A percentile compares a stretch with the other conserved stretches of the same genome.
Evolutionary conservation across 2,113 vertebrate genomes (phyloP).

Genomic region (Corynorhinus townsendii): DNA sequence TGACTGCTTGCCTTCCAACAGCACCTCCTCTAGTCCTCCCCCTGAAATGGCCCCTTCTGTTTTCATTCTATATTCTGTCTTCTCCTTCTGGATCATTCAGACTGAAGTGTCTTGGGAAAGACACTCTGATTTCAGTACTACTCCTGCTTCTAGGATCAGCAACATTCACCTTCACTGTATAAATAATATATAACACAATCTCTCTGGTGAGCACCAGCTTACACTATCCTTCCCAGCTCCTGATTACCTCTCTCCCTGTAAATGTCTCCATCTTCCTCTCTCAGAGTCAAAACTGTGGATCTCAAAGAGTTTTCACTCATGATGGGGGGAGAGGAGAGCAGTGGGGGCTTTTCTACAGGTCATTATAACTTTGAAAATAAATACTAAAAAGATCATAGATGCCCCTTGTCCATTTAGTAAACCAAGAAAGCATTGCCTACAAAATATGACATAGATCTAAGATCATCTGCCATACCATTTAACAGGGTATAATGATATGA

Average conservation of each 20-base stretch:
- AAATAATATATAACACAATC: not conserved
- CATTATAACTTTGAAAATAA: not conserved
- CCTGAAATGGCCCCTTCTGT: not conserved
- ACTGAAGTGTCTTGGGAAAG: not conserved
- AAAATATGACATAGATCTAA: not conserved
- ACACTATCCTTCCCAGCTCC: not conserved
- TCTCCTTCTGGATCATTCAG: slow-evolving; percentile 6
- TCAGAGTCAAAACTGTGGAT: not conserved
- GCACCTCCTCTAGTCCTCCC: not conserved
- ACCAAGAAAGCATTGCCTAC: not conserved
- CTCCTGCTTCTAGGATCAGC: not conserved
- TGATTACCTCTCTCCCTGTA: not conserved
- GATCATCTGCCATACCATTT: not conserved
- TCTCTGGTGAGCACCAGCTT: not conserved
- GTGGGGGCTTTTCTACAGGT: not conserved
- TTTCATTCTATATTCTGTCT: not conserved
- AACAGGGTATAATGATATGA: not conserved
- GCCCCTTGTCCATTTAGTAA: not conserved
- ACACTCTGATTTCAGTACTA: not conserved
- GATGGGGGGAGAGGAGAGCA: not conserved
- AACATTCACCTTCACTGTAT: not conserved
- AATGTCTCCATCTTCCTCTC: not conserved
- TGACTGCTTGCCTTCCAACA: not conserved
- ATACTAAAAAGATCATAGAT: not conserved
- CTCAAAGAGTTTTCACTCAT: not conserved